These are phyloP conservation scores for Podabrus alpinus DNA, from an alignment of 2,888 invertebrate genomes.

Conservation along the genomic window DNA sequence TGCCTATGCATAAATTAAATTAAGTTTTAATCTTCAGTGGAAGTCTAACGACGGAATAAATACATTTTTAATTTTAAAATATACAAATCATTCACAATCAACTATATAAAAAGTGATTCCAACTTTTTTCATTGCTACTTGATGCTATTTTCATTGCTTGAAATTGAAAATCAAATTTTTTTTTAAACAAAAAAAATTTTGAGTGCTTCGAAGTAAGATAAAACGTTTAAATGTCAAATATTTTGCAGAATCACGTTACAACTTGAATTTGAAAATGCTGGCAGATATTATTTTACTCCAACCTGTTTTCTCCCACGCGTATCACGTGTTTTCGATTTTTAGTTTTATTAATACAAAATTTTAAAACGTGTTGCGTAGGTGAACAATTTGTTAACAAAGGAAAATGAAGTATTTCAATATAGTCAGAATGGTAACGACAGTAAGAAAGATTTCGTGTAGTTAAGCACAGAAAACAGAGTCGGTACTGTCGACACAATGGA, in stretches of 20 bases:
- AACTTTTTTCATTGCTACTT: background rate
- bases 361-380: background rate
- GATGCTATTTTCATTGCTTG: too few relatives aligned
- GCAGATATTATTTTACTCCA: background rate
- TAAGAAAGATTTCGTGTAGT: background rate
- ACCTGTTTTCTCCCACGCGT: background rate
- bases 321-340: background rate
- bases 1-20: background rate
- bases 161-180: too few relatives aligned
- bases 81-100: background rate
- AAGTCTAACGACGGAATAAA: background rate
- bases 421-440: background rate
- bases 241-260: background rate
- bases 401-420: background rate
- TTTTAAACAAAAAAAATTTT: too few relatives aligned
- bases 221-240: background rate
- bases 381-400: background rate
- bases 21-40: background rate
- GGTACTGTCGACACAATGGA: background rate
- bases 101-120: background rate
- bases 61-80: background rate
- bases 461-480: background rate
- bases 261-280: background rate
- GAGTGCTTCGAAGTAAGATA: too few relatives aligned
- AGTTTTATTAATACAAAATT: background rate